Evolutionary conservation across 2,113 vertebrate genomes (phyloP), one percentile per base, ranked within the genome.

Genomic region (Sander vitreus): DNA sequence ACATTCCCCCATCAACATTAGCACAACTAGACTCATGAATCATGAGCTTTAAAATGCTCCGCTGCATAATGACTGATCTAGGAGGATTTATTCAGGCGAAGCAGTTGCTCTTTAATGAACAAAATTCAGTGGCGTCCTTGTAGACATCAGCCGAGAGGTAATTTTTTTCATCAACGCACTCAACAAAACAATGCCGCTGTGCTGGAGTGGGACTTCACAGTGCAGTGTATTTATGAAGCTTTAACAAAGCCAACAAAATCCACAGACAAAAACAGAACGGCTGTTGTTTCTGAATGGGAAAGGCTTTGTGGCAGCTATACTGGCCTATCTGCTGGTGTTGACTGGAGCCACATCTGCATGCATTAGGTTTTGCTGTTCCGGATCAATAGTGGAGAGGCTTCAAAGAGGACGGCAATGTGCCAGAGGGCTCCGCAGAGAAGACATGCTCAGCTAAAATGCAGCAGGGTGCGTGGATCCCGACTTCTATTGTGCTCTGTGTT

Each of bases 311-410:
- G 66, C 39, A 30, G 58, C 57, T 33, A 45, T 1, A 48, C 57
- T 33, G 36, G 64, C 55, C 71, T 25, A 33, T 81, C 76, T 70
- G 70, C 54, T 71, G 73, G 66, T 62, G 79, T 73, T 36, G 68
- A 83, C 84, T 68, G 67, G 47, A 55, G 78, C 62, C 79, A 60
- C 76, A 89, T 92, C 89, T 92, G 82, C 85, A 84, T 88, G 81
- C 81, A 78, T 90, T 82, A 68, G 76, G 68, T 77, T 83, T 18
- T 69, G 76, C 59, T 64, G 76, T 55, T 69, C 48, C 0, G 73
- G 64, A 93, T 93, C 91, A 89, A 93, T 92, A 87, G 88, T 68
- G 80, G 90, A 85, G 85, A 74, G 48, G 88, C 86, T 91, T 91
- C 90, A 93, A 92, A 89, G 88, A 81, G 84, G 83, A 82, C 67